Conservation (phyloP, 2,113 vertebrate species). For the Cyrtonyx montezumae region DNA sequence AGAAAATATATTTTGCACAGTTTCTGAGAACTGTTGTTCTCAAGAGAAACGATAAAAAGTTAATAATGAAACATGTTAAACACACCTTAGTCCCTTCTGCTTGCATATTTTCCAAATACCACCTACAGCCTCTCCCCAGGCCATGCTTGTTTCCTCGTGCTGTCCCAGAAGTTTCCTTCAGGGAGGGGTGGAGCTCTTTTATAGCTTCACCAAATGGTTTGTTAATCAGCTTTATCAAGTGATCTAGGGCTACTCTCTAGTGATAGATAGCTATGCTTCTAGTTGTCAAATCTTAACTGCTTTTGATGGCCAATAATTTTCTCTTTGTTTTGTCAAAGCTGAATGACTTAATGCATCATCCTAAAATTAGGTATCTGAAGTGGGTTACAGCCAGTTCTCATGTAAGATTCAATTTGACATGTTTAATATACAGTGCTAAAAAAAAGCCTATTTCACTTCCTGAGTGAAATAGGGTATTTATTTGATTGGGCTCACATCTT, state of each 20-base stretch:
- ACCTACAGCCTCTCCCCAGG: not conserved
- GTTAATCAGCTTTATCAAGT: not conserved
- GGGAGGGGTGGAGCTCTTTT: not conserved
- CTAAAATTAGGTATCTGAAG: not conserved
- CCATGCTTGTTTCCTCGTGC: not conserved
- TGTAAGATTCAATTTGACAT: not conserved
- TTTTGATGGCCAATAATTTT: not conserved
- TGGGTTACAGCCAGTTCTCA: not conserved
- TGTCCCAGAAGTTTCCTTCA: not conserved
- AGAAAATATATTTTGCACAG: not conserved
- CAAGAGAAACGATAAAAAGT: not conserved
- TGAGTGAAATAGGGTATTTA: not conserved
- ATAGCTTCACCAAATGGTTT: not conserved
- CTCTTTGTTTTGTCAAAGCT: conserved; percentile 8
- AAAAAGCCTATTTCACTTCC: not conserved
- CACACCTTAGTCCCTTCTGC: not conserved
- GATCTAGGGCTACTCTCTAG: not conserved
- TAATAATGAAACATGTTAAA: not conserved
- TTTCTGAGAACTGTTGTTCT: not conserved
- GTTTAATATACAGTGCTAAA: not conserved
- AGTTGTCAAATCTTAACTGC: not conserved
- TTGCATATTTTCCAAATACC: not conserved
- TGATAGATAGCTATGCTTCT: not conserved
- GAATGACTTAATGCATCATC: not conserved
- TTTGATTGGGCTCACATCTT: not conserved